These are phyloP conservation scores for Perizoma affinitatum DNA, from an alignment of 2,888 invertebrate species.

Conservation along the genomic window DNA sequence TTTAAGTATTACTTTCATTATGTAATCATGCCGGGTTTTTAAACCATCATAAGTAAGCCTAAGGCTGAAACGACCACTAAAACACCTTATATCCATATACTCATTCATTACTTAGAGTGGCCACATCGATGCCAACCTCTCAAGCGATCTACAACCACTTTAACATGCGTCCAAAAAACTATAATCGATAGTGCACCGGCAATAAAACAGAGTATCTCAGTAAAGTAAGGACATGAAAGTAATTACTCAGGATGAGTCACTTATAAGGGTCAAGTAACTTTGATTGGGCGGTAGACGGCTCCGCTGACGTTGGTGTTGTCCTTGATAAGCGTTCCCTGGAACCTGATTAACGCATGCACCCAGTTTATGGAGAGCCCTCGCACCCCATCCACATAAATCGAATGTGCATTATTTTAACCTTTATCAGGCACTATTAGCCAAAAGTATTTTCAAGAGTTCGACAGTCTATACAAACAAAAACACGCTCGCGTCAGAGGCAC, in stretches of 20 bases:
- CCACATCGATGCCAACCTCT: too few relatives aligned
- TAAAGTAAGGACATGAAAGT: constrained; percentile 14
- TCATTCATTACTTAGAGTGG: too few relatives aligned
- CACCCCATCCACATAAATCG: constrained; percentile 30
- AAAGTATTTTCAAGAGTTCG: too few relatives aligned
- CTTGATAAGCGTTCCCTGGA: constrained; percentile 30
- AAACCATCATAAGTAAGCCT: too few relatives aligned
- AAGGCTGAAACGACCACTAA: background rate
- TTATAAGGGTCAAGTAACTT: constrained; percentile 39
- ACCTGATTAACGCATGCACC: constrained; percentile 22
- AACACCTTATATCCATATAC: background rate
- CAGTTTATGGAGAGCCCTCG: constrained; percentile 25
- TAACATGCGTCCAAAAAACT: too few relatives aligned
- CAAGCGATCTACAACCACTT: too few relatives aligned
- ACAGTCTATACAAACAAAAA: too few relatives aligned
- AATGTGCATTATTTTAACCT: constrained; percentile 9
- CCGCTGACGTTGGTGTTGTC: constrained; percentile 26
- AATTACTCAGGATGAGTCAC: constrained; percentile 37
- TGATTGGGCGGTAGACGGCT: constrained; percentile 27
- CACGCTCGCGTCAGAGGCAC: too few relatives aligned
- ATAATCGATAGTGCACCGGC: background rate
- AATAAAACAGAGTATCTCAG: constrained; percentile 14
- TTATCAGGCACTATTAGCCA: background rate
- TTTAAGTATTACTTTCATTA: too few relatives aligned
- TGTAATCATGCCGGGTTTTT: too few relatives aligned